Percentiles rank a stretch among this genome's conserved stretches.
These are phyloP conservation scores for Rhagium mordax DNA, from an alignment of 2,888 invertebrate genomes.

Conservation along the genomic window DNA sequence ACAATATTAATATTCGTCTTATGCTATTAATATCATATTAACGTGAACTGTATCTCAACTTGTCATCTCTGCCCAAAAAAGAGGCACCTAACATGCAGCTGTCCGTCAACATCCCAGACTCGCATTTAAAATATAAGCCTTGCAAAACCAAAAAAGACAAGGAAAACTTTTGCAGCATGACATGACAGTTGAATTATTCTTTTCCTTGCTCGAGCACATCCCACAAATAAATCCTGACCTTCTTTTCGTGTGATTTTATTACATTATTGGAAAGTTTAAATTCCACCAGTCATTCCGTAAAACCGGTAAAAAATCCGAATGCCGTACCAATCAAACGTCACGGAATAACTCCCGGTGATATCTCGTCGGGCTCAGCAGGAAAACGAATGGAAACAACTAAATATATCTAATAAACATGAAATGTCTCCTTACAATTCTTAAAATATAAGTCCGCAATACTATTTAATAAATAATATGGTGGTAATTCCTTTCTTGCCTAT, in stretches of 20 bases:
- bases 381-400: neutral
- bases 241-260: constrained; percentile 9
- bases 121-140: neutral
- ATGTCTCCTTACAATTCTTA: neutral
- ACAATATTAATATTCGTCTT: no score
- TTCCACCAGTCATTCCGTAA: constrained; percentile 9
- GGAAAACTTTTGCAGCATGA: constrained; percentile 1
- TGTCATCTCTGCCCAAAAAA: neutral
- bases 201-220: neutral
- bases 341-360: neutral
- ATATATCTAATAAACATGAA: neutral
- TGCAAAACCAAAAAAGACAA: neutral
- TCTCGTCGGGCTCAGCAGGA: no score
- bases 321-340: constrained; percentile 1
- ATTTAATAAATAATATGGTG: no score
- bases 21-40: no score
- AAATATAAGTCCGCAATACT: no score
- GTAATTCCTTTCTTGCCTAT: no score
- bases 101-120: neutral
- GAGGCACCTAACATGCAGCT: neutral
- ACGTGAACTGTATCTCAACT: neutral
- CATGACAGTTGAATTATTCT: constrained; percentile 22
- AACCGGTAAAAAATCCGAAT: constrained; percentile 12
- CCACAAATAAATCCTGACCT: constrained; percentile 14
- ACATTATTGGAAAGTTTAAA: constrained; percentile 22